Percentiles rank a stretch among this genome's conserved stretches.
These are phyloP conservation scores for Neolamprologus variostigma DNA, from an alignment of 2,113 vertebrate genomes.

Conservation along the genomic window DNA sequence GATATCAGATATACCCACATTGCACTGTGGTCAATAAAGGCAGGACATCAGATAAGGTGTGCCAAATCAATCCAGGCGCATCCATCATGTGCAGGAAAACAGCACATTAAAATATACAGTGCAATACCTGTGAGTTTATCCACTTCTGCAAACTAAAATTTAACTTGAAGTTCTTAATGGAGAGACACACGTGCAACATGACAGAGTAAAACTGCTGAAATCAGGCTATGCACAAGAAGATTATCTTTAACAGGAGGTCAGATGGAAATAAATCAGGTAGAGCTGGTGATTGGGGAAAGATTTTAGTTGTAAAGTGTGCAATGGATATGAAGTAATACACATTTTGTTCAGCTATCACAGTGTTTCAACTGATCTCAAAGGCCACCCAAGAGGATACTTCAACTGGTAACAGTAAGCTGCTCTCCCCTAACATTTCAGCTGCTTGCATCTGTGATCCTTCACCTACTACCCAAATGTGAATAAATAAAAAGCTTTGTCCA, in stretches of 20 bases:
- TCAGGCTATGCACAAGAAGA: not conserved
- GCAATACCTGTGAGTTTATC: not conserved
- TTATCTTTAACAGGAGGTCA: not conserved
- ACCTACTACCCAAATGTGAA: not conserved
- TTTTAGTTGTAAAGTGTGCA: not conserved
- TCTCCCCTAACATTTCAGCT: not conserved
- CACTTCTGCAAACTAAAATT: not conserved
- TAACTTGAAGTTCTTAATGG: not conserved
- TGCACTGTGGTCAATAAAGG: not conserved
- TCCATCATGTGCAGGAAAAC: not conserved
- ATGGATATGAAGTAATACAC: not conserved
- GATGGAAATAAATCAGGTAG: not conserved
- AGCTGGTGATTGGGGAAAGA: not conserved
- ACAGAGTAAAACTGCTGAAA: not conserved
- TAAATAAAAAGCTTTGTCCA: not conserved
- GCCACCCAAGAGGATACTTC: not conserved
- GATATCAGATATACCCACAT: not conserved
- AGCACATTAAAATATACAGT: not conserved
- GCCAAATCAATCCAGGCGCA: not conserved
- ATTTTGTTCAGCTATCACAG: not conserved
- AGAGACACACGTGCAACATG: not conserved
- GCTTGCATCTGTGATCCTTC: not conserved
- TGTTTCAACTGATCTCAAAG: not conserved
- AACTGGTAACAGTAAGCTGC: not conserved
- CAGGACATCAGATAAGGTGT: not conserved